A percentile compares a stretch with the other conserved stretches of the same genome.
phyloP scores from a whole-genome alignment of 2,113 vertebrate genomes.

The Labeo rohita region DNA sequence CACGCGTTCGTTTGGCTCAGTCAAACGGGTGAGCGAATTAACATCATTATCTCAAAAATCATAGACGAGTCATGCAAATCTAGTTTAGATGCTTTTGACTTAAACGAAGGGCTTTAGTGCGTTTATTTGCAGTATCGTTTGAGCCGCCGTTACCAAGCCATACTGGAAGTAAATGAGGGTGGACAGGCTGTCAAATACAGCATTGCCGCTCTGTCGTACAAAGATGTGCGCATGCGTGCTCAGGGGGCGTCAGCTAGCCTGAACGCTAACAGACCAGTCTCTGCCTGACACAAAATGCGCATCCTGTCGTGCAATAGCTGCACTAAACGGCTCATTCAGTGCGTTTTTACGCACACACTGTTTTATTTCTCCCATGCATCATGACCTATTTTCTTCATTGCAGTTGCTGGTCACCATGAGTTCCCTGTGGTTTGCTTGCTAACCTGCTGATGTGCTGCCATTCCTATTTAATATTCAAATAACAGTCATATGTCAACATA shows the following conservation, averaged over 20 bases:
- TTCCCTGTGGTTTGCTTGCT: neutral
- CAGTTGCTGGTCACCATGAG: neutral
- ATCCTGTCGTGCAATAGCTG: neutral
- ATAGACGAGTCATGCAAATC: neutral
- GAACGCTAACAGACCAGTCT: neutral
- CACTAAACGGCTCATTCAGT: neutral
- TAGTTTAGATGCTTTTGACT: neutral
- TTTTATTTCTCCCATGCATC: neutral
- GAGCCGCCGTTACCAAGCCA: neutral
- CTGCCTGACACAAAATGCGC: neutral
- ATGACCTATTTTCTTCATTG: neutral
- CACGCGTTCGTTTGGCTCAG: neutral
- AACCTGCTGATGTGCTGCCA: neutral
- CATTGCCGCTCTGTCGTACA: conserved; percentile 27
- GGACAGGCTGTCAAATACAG: conserved; percentile 17
- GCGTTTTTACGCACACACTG: neutral
- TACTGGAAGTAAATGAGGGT: neutral
- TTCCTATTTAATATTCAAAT: neutral
- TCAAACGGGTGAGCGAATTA: neutral
- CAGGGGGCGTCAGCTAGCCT: neutral
- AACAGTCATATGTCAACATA: neutral
- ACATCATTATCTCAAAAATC: neutral
- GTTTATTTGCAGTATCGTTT: neutral
- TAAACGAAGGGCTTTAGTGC: neutral
- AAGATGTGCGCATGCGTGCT: conserved; percentile 51